Conservation (phyloP, 2,113 vertebrate genomes). For the Pituophis catenifer region DNA sequence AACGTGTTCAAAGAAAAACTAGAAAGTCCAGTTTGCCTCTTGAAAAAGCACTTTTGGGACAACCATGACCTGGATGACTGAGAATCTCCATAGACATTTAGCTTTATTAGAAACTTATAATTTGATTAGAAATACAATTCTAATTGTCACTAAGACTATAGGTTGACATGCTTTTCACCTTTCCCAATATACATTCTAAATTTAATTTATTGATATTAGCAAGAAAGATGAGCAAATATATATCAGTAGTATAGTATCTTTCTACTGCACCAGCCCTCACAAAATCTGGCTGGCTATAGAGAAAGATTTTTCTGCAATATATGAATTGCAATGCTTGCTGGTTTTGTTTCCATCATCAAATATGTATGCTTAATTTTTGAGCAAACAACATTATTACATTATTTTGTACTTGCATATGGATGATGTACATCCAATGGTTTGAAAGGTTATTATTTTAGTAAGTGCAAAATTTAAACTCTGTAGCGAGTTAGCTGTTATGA, state of each 20-base stretch:
- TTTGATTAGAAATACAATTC: conserved; percentile 7
- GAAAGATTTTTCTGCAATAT: conserved; percentile 24
- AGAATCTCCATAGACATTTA: no score
- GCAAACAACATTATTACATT: background rate
- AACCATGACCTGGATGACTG: no score
- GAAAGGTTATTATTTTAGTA: conserved; percentile 22
- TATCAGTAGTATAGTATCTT: background rate
- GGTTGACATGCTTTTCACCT: background rate
- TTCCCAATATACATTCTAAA: conserved; percentile 17
- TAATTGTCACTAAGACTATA: background rate
- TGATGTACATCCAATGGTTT: conserved; percentile 30
- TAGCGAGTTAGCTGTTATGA: conserved; percentile 7
- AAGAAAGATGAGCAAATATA: conserved; percentile 30
- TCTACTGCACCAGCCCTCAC: background rate
- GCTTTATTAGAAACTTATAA: background rate
- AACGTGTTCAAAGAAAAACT: no score
- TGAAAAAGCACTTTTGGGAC: no score
- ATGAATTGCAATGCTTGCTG: conserved; percentile 9
- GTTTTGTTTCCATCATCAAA: background rate
- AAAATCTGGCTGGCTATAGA: rapidly evolving
- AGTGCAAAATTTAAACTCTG: conserved; percentile 1
- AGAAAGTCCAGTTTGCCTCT: no score
- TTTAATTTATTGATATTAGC: conserved; percentile 18
- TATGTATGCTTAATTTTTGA: background rate
- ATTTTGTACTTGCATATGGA: conserved; percentile 11